Conservation (phyloP, 2,888 invertebrate genomes). For the Coecobrya sp. region DNA sequence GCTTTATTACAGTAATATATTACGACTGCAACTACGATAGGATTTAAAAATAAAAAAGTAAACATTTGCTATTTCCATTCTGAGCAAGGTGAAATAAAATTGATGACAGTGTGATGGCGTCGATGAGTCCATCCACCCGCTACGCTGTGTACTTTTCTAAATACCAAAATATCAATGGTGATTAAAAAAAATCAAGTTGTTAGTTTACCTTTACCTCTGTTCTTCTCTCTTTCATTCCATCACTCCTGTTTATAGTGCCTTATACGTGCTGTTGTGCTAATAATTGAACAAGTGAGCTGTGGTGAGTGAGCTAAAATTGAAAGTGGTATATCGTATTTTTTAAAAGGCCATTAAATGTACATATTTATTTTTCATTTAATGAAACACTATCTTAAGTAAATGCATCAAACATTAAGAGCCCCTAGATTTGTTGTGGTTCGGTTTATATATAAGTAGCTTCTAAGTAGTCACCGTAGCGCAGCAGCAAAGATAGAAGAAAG, state of each 20-base stretch:
- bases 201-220: background rate
- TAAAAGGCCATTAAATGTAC: slow-evolving; percentile 7
- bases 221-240: background rate
- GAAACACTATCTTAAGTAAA: background rate
- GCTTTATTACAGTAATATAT: slow-evolving; percentile 21
- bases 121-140: background rate
- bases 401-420: background rate
- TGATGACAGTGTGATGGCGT: background rate
- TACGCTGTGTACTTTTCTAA: background rate
- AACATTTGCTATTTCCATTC: slow-evolving; percentile 61
- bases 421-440: background rate
- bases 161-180: slow-evolving; percentile 23
- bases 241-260: background rate
- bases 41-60: slow-evolving; percentile 42
- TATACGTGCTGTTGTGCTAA: background rate
- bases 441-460: background rate
- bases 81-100: slow-evolving; percentile 8
- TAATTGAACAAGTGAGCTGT: background rate
- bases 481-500: background rate
- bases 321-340: slow-evolving; percentile 5
- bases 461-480: background rate
- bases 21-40: background rate
- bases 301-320: slow-evolving; percentile 23
- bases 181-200: slow-evolving; percentile 18
- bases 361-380: background rate